phyloP scores from a whole-genome alignment of 2,797 vertebrate genomes.

The Coreius guichenoti region DNA sequence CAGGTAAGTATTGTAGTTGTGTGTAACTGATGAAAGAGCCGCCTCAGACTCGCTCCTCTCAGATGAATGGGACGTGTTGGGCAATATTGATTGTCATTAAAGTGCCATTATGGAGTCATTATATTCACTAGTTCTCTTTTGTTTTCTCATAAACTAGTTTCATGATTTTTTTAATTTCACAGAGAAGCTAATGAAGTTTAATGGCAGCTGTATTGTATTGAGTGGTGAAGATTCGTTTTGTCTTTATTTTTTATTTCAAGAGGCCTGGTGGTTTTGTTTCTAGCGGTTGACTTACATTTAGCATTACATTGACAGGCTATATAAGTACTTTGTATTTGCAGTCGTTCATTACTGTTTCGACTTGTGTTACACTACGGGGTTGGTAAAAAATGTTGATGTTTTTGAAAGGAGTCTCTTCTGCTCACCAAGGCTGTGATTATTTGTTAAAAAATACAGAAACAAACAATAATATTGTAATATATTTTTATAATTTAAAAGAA shows the following conservation, averaged over 20 bases:
- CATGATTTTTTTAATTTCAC: constrained; percentile 11
- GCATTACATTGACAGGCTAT: neutral
- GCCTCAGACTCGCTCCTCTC: neutral
- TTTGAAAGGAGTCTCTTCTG: neutral
- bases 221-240: neutral
- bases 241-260: neutral
- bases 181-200: constrained; percentile 14
- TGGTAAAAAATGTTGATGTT: too few species aligned
- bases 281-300: neutral
- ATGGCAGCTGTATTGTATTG: constrained; percentile 15
- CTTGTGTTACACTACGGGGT: too few species aligned
- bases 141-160: constrained; percentile 29
- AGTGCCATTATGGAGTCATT: constrained; percentile 31
- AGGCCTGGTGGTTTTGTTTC: too few species aligned
- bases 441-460: neutral
- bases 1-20: neutral
- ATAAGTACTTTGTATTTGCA: too few species aligned
- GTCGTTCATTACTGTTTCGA: neutral
- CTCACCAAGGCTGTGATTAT: neutral
- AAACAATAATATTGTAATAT: neutral
- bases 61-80: constrained; percentile 10
- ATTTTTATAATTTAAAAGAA: too few species aligned
- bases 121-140: constrained; percentile 17
- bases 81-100: constrained; percentile 25
- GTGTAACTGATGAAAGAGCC: neutral